These are phyloP conservation scores for Amazona guildingii DNA, from an alignment of 2,113 vertebrate species.

Conservation along the genomic window DNA sequence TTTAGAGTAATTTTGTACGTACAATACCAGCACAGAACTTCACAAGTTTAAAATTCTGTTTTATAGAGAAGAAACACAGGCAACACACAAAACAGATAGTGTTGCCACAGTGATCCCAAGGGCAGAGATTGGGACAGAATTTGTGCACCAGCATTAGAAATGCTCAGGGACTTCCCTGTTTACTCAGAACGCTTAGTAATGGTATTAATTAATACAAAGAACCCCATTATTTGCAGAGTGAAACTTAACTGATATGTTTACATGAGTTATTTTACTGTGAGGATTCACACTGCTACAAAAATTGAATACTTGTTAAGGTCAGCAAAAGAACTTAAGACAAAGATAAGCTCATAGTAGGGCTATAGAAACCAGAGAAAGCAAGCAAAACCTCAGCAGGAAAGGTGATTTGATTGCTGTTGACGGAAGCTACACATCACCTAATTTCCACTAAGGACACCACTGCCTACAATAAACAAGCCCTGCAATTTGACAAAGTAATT, in stretches of 20 bases:
- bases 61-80: background rate
- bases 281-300: background rate
- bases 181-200: background rate
- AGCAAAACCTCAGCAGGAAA: background rate
- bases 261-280: background rate
- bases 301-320: background rate
- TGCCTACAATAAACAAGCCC: background rate
- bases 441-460: background rate
- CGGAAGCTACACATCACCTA: background rate
- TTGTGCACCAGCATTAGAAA: background rate
- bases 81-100: rapidly evolving
- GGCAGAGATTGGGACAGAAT: rapidly evolving
- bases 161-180: background rate
- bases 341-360: background rate
- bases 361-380: background rate
- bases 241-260: background rate
- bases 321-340: background rate
- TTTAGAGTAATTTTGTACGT: background rate
- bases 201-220: background rate
- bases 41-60: background rate
- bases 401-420: background rate
- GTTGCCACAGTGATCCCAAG: background rate
- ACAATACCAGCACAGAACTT: background rate
- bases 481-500: background rate
- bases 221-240: background rate